Conservation (phyloP, 1,140 invertebrate genomes). For the Zaprionus ghesquierei region DNA sequence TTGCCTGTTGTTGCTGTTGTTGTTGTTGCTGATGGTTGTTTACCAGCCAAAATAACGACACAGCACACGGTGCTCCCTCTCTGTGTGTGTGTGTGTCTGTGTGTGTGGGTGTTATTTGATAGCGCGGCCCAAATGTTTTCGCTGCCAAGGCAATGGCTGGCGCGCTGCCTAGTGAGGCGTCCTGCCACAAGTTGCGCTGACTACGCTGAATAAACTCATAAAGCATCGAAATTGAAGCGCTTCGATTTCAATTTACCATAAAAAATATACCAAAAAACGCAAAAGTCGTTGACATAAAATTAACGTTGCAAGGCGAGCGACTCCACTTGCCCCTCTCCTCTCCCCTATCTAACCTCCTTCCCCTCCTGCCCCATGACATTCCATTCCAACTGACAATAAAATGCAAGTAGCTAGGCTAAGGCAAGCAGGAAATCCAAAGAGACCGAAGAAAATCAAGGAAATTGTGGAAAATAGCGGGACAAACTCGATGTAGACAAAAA, state of each 20-base stretch:
- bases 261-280: constrained; percentile 60
- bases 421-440: no score
- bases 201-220: constrained; percentile 77
- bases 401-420: constrained; percentile 40
- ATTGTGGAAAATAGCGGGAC: constrained; percentile 14
- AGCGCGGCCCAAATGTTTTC: constrained; percentile 77
- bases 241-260: constrained; percentile 81
- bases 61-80: constrained; percentile 33
- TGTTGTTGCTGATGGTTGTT: constrained; percentile 67
- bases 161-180: constrained; percentile 23
- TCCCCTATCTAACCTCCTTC: neutral
- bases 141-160: constrained; percentile 71
- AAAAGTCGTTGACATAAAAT: constrained; percentile 80
- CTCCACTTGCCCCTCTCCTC: no score
- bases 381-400: constrained; percentile 59
- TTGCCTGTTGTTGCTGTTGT: constrained; percentile 16
- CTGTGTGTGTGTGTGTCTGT: constrained; percentile 25
- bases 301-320: constrained; percentile 57
- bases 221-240: constrained; percentile 80
- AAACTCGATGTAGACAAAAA: constrained; percentile 15
- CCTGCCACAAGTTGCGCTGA: constrained; percentile 77
- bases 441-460: constrained; percentile 1
- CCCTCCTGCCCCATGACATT: neutral
- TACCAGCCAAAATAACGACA: constrained; percentile 81
- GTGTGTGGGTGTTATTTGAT: constrained; percentile 71